Evolutionary conservation across 2,113 vertebrate genomes (phyloP).

Genomic region (Arothron firmamentum): DNA sequence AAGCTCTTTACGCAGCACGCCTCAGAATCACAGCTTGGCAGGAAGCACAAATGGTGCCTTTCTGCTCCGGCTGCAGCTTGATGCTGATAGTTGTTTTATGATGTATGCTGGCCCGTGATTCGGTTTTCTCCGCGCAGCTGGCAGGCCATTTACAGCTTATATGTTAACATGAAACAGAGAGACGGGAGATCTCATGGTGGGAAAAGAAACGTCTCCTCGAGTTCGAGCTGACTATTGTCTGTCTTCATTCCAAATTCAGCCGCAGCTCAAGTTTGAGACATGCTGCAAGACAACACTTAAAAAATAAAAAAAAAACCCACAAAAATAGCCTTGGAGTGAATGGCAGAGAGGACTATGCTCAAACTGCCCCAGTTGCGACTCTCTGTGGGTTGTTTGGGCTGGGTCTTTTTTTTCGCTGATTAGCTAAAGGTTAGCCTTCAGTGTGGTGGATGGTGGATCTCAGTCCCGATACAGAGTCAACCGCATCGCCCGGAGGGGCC

Average conservation of each 20-base stretch:
- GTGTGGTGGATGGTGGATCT: neutral
- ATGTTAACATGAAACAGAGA: slow-evolving; percentile 33
- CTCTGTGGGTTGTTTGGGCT: slow-evolving; percentile 20
- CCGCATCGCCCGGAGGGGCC: neutral
- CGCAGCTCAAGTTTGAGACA: slow-evolving; percentile 11
- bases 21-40: slow-evolving; percentile 32
- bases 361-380: slow-evolving; percentile 12
- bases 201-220: slow-evolving; percentile 39
- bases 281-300: slow-evolving; percentile 1
- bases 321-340: slow-evolving; percentile 35
- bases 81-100: slow-evolving; percentile 36
- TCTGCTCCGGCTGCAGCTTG: slow-evolving; percentile 13
- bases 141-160: slow-evolving; percentile 23
- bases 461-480: neutral
- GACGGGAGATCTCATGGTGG: slow-evolving; percentile 23
- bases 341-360: slow-evolving; percentile 8
- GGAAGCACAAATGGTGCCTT: slow-evolving; percentile 36
- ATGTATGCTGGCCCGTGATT: slow-evolving; percentile 14
- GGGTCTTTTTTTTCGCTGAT: slow-evolving; percentile 26
- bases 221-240: slow-evolving; percentile 37
- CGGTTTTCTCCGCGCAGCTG: slow-evolving; percentile 7
- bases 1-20: slow-evolving; percentile 25
- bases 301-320: slow-evolving; percentile 10
- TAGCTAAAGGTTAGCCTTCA: slow-evolving; percentile 21
- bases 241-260: slow-evolving; percentile 64